Conservation (phyloP, 2,888 invertebrate species). For the Eilema caniola region DNA sequence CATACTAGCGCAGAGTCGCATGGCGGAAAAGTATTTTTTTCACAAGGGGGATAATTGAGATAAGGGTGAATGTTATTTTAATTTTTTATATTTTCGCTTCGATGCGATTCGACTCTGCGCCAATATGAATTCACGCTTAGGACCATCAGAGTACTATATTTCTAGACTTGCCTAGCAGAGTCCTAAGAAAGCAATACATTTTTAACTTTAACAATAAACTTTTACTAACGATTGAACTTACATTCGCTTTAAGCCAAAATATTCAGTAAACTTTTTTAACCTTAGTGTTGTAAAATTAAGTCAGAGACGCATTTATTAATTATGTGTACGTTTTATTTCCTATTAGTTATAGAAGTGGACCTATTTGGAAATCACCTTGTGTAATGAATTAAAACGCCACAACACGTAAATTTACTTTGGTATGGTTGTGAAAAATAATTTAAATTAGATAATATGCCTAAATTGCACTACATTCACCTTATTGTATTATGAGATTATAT, state of each 20-base stretch:
- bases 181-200: conserved; percentile 6
- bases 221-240: conserved; percentile 37
- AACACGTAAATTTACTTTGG: conserved; percentile 13
- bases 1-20: too few species aligned
- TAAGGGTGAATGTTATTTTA: too few species aligned
- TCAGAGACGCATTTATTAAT: background rate
- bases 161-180: background rate
- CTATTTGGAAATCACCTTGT: background rate
- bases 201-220: conserved; percentile 25
- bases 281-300: conserved; percentile 5
- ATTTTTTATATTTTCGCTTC: too few species aligned
- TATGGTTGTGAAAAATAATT: conserved; percentile 46
- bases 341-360: background rate
- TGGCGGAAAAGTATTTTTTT: too few species aligned
- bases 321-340: background rate
- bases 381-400: background rate
- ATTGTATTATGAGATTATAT: conserved; percentile 30
- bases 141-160: background rate
- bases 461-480: conserved; percentile 41
- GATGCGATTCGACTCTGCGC: too few species aligned
- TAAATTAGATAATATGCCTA: conserved; percentile 23
- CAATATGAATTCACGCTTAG: too few species aligned
- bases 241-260: conserved; percentile 34
- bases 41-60: too few species aligned
- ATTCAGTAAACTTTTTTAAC: conserved; percentile 10